These are phyloP conservation scores for Oncorhynchus gorbuscha DNA, from an alignment of 2,113 vertebrate genomes.

Conservation along the genomic window DNA sequence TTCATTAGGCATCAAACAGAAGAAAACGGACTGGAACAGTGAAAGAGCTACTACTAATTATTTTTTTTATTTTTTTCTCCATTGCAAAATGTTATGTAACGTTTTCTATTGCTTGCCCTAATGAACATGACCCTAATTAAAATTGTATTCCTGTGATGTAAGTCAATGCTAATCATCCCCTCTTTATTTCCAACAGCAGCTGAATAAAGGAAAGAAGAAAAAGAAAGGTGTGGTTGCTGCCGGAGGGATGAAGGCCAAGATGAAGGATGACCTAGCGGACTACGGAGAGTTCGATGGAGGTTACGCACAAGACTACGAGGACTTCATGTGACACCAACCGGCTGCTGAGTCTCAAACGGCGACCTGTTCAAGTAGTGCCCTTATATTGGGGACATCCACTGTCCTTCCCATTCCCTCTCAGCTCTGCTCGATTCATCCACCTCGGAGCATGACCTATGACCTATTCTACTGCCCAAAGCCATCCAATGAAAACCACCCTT, in stretches of 20 bases:
- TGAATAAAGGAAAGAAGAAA: conserved; percentile 83
- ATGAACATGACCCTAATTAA: background rate
- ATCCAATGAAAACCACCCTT: background rate
- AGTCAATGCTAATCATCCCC: background rate
- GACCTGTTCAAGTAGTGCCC: no score
- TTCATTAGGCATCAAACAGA: no score
- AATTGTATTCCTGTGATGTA: background rate
- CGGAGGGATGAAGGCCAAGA: conserved; percentile 85
- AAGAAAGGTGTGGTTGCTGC: conserved; percentile 81
- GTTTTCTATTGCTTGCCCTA: no score
- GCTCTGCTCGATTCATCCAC: conserved; percentile 14
- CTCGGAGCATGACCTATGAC: no score
- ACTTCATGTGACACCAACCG: conserved; percentile 80
- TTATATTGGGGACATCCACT: no score
- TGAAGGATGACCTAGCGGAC: conserved; percentile 87
- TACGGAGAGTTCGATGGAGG: conserved; percentile 83
- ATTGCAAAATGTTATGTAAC: no score
- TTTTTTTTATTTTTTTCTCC: fast-evolving
- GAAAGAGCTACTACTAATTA: no score
- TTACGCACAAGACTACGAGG: conserved; percentile 86
- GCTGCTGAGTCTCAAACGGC: background rate
- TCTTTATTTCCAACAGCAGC: background rate
- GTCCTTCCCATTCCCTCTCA: background rate
- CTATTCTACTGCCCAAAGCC: conserved; percentile 19
- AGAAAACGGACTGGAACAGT: no score